Conservation (phyloP, 2,113 vertebrate species). For the Corythaixoides concolor region DNA sequence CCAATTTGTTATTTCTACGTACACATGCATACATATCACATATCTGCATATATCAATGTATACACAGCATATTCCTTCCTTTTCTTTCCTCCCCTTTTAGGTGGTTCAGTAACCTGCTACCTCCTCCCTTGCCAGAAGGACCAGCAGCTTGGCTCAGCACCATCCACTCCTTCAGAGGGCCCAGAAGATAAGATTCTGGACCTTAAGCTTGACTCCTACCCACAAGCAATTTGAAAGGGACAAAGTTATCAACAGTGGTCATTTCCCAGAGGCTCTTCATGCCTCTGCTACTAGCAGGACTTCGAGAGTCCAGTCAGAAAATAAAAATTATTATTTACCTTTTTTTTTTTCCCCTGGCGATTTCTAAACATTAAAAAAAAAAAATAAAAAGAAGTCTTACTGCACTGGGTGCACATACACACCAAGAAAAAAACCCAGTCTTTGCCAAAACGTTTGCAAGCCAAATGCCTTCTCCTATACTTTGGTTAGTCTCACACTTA, state of each 20-base stretch:
- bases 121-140: background rate
- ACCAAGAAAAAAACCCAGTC: background rate
- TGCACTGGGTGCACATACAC: background rate
- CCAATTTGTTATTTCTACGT: background rate
- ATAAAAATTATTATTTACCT: background rate
- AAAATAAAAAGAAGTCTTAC: background rate
- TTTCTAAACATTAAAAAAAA: background rate
- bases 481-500: background rate
- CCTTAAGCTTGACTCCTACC: background rate
- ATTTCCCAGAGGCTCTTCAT: background rate
- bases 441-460: background rate
- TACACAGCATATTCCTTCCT: background rate
- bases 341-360: background rate
- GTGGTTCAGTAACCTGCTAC: background rate
- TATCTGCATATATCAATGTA: background rate
- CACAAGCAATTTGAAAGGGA: background rate
- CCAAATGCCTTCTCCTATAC: background rate
- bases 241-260: background rate
- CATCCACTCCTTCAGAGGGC: background rate
- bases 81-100: background rate
- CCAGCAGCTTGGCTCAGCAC: background rate
- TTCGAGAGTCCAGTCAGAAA: background rate
- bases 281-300: background rate
- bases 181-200: background rate
- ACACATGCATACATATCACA: background rate